Percentiles rank a stretch among this genome's conserved stretches.
phyloP scores from a whole-genome alignment of 2,888 invertebrate species.

The Ophion ellenae region DNA sequence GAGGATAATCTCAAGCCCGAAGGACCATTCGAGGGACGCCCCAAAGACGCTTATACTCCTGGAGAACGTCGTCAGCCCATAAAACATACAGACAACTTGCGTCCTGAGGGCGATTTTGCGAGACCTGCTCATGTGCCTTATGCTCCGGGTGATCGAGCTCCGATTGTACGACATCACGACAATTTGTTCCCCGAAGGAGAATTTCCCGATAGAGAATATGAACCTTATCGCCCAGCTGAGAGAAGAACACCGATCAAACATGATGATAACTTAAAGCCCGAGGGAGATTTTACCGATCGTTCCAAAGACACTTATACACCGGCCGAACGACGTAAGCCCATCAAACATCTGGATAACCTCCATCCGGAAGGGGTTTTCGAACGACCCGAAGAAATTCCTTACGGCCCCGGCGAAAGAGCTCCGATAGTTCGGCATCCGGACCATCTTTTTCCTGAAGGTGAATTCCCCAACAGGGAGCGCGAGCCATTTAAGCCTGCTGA shows the following conservation, averaged over 20 bases:
- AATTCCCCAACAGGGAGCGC: conserved; percentile 67
- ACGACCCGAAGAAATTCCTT: conserved; percentile 82
- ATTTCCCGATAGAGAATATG: too few relatives aligned
- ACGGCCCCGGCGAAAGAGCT: conserved; percentile 84
- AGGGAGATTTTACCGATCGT: conserved; percentile 86
- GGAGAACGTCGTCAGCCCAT: conserved; percentile 82
- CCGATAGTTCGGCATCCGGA: conserved; percentile 84
- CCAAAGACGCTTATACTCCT: conserved; percentile 83
- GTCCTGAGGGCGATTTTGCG: conserved; percentile 84
- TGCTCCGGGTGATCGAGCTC: conserved; percentile 82
- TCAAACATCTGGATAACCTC: conserved; percentile 86
- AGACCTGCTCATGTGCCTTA: conserved; percentile 82
- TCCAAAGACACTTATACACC: conserved; percentile 86
- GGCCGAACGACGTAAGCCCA: conserved; percentile 88
- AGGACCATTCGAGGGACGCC: conserved; percentile 85
- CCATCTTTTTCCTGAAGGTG: conserved; percentile 85
- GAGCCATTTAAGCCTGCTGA: conserved; percentile 83
- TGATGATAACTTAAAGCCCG: conserved; percentile 88
- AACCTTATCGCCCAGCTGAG: conserved; percentile 82
- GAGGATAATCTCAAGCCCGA: conserved; percentile 82
- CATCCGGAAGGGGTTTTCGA: conserved; percentile 82
- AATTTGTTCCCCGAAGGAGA: conserved; percentile 82
- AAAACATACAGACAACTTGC: conserved; percentile 81
- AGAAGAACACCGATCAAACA: conserved; percentile 82
- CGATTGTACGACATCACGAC: conserved; percentile 79